These are phyloP conservation scores for Lapara coniferarum DNA, from an alignment of 2,888 invertebrate genomes.

Conservation along the genomic window DNA sequence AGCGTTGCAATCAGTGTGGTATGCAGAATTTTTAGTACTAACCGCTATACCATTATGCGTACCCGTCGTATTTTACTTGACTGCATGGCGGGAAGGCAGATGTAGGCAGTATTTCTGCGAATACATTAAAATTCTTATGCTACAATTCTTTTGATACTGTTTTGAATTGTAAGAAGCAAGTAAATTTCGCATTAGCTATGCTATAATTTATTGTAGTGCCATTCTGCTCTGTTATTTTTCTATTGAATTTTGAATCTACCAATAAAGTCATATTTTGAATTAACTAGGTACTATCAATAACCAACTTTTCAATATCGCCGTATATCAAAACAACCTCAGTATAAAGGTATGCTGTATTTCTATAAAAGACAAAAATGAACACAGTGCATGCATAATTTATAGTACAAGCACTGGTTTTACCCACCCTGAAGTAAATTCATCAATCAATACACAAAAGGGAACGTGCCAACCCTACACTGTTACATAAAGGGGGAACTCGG, in stretches of 20 bases:
- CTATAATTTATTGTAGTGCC: neutral
- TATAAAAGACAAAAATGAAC: neutral
- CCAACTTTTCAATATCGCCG: too few relatives aligned
- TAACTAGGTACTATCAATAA: too few relatives aligned
- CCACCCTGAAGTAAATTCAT: conserved; percentile 26
- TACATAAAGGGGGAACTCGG: conserved; percentile 47
- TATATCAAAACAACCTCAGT: too few relatives aligned
- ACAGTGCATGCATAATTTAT: conserved; percentile 5
- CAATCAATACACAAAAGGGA: conserved; percentile 33
- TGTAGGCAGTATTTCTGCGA: neutral
- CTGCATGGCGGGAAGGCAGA: neutral
- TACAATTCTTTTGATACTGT: conserved; percentile 3
- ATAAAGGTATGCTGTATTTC: too few relatives aligned
- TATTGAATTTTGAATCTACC: too few relatives aligned
- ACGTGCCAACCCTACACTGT: conserved; percentile 55
- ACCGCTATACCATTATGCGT: neutral
- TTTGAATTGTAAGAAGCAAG: neutral
- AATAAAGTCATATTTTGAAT: too few relatives aligned
- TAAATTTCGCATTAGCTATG: neutral
- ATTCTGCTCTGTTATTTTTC: too few relatives aligned
- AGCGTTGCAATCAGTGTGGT: conserved; percentile 13
- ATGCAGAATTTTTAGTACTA: conserved; percentile 20
- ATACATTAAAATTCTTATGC: neutral
- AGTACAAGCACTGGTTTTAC: neutral
- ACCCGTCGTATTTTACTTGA: conserved; percentile 7